A percentile compares a stretch with the other conserved stretches of the same genome.
Conservation (phyloP, 2,113 vertebrate species). For the Paracanthobrama guichenoti region DNA sequence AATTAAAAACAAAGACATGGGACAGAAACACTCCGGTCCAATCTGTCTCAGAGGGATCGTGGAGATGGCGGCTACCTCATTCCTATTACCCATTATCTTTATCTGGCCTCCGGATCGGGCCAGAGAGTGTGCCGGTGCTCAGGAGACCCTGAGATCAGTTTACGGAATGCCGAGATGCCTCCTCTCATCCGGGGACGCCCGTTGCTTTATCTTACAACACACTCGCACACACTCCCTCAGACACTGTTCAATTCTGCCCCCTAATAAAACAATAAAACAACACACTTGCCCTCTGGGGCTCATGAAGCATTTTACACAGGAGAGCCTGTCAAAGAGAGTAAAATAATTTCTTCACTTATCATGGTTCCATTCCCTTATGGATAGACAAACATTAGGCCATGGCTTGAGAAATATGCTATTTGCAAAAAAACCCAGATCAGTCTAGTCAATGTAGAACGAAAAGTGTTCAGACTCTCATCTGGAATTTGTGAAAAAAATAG, state of each 20-base stretch:
- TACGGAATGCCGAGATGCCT: conserved; percentile 35
- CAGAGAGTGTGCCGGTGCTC: conserved; percentile 59
- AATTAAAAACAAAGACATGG: conserved; percentile 73
- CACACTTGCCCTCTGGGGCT: conserved; percentile 59
- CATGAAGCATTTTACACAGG: conserved; percentile 66
- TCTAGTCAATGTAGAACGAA: conserved; percentile 47
- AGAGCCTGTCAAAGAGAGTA: conserved; percentile 63
- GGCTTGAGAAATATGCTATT: conserved; percentile 67
- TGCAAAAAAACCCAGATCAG: not conserved
- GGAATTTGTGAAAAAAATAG: conserved; percentile 25
- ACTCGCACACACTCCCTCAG: conserved; percentile 25
- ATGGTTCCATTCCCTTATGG: conserved; percentile 55
- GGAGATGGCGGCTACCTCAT: conserved; percentile 71
- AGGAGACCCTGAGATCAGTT: conserved; percentile 49
- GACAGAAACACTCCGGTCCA: conserved; percentile 75
- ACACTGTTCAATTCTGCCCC: conserved; percentile 57
- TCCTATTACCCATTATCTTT: conserved; percentile 90
- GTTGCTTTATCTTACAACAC: conserved; percentile 43
- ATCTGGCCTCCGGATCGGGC: conserved; percentile 78
- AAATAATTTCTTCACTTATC: conserved; percentile 69
- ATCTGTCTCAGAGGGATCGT: conserved; percentile 77
- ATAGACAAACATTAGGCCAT: conserved; percentile 42
- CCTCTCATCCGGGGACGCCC: not conserved
- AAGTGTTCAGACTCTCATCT: conserved; percentile 31
- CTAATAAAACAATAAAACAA: conserved; percentile 69